Conservation (phyloP, 1,140 invertebrate genomes). For the Leguminivora glycinivorella region DNA sequence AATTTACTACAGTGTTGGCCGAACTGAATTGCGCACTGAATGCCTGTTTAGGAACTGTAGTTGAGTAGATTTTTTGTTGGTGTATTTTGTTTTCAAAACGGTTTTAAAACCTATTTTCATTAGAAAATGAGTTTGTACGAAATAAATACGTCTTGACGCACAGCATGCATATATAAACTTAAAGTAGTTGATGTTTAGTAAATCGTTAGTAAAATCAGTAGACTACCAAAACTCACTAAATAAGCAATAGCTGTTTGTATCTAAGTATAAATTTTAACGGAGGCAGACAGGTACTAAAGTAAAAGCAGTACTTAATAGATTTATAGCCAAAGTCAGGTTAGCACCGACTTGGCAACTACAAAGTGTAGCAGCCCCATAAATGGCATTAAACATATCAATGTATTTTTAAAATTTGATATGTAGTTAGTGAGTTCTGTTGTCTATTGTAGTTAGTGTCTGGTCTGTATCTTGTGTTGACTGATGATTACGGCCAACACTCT, state of each 20-base stretch:
- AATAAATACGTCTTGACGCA: no score
- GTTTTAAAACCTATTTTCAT: not conserved
- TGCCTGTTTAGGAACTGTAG: not conserved
- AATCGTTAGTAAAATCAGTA: not conserved
- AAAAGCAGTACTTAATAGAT: no score
- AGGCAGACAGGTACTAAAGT: no score
- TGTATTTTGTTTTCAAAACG: not conserved
- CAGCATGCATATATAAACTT: not conserved
- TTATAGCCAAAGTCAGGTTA: no score
- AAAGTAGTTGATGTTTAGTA: not conserved
- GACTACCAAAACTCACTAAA: not conserved
- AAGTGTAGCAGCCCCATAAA: no score
- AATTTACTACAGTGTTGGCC: not conserved
- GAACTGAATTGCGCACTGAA: constrained; percentile 5
- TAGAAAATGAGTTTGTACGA: no score
- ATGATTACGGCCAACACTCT: not conserved
- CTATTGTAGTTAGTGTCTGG: not conserved
- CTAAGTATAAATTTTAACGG: no score
- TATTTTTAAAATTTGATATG: no score
- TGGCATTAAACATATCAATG: no score
- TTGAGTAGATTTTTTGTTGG: not conserved
- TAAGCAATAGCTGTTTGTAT: no score
- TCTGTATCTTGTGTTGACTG: not conserved
- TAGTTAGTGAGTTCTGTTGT: no score
- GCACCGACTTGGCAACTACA: no score